Evolutionary conservation across 2,797 vertebrate genomes (phyloP).

Genomic region (Neostethus bicornis): DNA sequence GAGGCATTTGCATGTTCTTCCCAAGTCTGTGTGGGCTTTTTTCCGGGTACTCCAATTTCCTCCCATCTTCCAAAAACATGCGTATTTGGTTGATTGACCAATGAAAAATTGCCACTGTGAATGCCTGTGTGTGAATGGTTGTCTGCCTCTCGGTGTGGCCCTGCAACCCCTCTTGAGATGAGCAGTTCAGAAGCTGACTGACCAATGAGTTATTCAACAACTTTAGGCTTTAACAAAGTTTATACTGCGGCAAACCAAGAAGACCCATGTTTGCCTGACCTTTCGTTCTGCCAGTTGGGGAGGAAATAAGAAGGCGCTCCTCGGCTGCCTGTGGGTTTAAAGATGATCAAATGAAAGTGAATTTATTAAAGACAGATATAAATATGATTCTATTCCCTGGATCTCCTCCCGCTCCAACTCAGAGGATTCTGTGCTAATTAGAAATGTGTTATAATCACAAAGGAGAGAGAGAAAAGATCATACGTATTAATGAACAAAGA

Average conservation of each 20-base stretch:
- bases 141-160: too few relatives aligned
- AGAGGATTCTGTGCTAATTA: conserved; percentile 78
- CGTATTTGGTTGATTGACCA: too few relatives aligned
- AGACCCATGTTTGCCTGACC: conserved; percentile 52
- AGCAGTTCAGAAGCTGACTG: too few relatives aligned
- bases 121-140: too few relatives aligned
- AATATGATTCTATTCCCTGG: conserved; percentile 62
- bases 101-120: too few relatives aligned
- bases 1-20: too few relatives aligned
- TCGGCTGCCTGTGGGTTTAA: conserved; percentile 53
- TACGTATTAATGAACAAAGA: conserved; percentile 82
- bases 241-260: conserved; percentile 68
- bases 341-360: conserved; percentile 79
- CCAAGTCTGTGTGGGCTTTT: too few relatives aligned
- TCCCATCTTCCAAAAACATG: too few relatives aligned
- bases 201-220: conserved; percentile 63
- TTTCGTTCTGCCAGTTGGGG: conserved; percentile 55
- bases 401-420: conserved; percentile 48
- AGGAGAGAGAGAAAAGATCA: conserved; percentile 74
- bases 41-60: too few relatives aligned
- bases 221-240: conserved; percentile 25
- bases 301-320: conserved; percentile 25
- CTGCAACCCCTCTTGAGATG: too few relatives aligned
- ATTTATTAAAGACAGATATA: conserved; percentile 79
- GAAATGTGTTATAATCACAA: conserved; percentile 81